Evolutionary conservation across 1,140 invertebrate genomes (phyloP), one percentile per base, ranked within the genome.

Genomic region (Anthonomus grandis): DNA sequence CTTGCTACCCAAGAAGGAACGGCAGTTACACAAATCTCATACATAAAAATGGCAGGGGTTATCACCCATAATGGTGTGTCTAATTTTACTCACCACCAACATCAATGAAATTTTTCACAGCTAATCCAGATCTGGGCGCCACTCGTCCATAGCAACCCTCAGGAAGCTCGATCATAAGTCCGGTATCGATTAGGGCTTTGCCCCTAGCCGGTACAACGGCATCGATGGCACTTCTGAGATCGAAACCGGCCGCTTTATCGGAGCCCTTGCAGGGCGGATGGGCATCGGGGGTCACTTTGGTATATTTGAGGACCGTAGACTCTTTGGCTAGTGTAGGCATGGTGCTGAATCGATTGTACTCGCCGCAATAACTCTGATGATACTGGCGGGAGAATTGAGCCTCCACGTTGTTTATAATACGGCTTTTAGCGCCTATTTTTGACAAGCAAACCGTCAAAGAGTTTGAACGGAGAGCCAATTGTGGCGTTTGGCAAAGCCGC

Each of bases 71-170:
- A n/a, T n/a, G n/a, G n/a, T n/a, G n/a, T n/a, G n/a, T n/a, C n/a
- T n/a, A n/a, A n/a, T n/a, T n/a, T n/a, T n/a, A n/a, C 59, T 65
- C 73, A 85, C 84, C 83, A 71, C 95, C 96, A 66, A 99, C 92
- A 80, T 99, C 95, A 66, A 99, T 97, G 57, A 90, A 91, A 75
- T 97, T 83, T 76, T 99, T 99, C 36, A 85, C 84, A 21, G 97
- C 95, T 25, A 99, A 77, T 0, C 97, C 97, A 53, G 95, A 98
- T 49, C 97, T 83, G 4, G 97, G 96, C 3, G 97, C 97, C 25
- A 99, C 83, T 64, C 97, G 79, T 5, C 96, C 97, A 75, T 99
- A 99, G 64, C 90, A 95, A 6, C 92, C 93, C 44, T 83, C 78
- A 1, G 95, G 91, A 19, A 95, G 73, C 71, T 87, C 78, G 42